A percentile compares a stretch with the other conserved stretches of the same genome.
These are phyloP conservation scores for Camptogramma bilineatum DNA, from an alignment of 2,888 invertebrate genomes.

Conservation along the genomic window DNA sequence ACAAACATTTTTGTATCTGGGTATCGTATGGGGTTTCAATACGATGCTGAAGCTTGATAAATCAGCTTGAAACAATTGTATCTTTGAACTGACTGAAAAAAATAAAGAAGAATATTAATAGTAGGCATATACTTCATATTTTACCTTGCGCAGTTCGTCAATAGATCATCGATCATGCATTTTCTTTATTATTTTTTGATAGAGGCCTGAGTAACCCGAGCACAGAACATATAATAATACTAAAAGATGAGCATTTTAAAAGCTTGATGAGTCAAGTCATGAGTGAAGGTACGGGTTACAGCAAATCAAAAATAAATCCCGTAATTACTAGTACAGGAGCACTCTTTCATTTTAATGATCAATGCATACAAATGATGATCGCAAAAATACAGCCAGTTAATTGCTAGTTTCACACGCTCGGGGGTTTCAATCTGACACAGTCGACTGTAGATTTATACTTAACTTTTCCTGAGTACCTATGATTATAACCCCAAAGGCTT, in stretches of 20 bases:
- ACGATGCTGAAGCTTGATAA: slow-evolving; percentile 46
- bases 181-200: background rate
- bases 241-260: slow-evolving; percentile 1
- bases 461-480: slow-evolving; percentile 30
- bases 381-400: slow-evolving; percentile 37
- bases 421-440: slow-evolving; percentile 32
- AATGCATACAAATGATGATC: slow-evolving; percentile 33
- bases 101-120: background rate
- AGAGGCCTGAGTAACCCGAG: background rate
- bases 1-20: slow-evolving; percentile 38
- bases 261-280: background rate
- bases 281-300: background rate
- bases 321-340: slow-evolving; percentile 17
- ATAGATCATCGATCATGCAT: background rate
- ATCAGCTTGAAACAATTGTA: slow-evolving; percentile 25
- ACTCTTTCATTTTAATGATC: slow-evolving; percentile 31
- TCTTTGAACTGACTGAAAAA: slow-evolving; percentile 1
- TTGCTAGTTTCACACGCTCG: slow-evolving; percentile 36
- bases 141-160: background rate
- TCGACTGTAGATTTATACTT: slow-evolving; percentile 36
- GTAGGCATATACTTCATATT: background rate
- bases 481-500: slow-evolving; percentile 28
- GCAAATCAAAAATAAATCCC: slow-evolving; percentile 1
- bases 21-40: slow-evolving; percentile 54
- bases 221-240: background rate